Conservation (phyloP, 2,797 vertebrate species). For the Pampus argenteus region DNA sequence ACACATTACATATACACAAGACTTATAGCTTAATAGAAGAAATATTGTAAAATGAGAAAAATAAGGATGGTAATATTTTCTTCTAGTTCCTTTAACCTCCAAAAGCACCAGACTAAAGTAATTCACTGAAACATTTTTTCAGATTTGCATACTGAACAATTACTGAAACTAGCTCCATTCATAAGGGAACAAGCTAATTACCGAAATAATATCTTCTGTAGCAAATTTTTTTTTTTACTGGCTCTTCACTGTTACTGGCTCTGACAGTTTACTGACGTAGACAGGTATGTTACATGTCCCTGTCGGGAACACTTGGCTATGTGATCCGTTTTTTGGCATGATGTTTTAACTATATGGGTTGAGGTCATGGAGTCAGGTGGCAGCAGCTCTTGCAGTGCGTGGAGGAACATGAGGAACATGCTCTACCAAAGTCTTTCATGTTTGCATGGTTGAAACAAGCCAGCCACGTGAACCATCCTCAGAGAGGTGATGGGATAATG, state of each 20-base stretch:
- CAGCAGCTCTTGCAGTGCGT: neutral
- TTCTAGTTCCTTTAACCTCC: neutral
- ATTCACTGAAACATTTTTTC: neutral
- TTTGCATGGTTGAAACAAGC: neutral
- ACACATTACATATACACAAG: constrained; percentile 33
- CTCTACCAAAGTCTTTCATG: constrained; percentile 23
- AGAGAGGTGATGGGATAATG: constrained; percentile 13
- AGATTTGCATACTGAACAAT: neutral
- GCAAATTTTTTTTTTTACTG: neutral
- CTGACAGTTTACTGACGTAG: neutral
- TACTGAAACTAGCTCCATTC: constrained; percentile 1
- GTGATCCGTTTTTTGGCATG: neutral
- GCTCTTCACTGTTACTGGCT: neutral
- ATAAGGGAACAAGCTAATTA: neutral
- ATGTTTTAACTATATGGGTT: neutral
- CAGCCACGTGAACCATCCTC: constrained; percentile 12
- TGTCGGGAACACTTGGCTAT: neutral
- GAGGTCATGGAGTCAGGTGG: neutral
- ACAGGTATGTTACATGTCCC: constrained; percentile 1
- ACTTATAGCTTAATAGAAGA: constrained; percentile 15
- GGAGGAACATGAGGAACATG: constrained; percentile 1
- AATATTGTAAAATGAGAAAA: neutral
- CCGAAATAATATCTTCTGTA: neutral
- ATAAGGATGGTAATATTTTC: neutral
- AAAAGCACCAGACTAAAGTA: neutral